Evolutionary conservation across 2,113 vertebrate species (phyloP).

Genomic region (Rhombomys opimus): DNA sequence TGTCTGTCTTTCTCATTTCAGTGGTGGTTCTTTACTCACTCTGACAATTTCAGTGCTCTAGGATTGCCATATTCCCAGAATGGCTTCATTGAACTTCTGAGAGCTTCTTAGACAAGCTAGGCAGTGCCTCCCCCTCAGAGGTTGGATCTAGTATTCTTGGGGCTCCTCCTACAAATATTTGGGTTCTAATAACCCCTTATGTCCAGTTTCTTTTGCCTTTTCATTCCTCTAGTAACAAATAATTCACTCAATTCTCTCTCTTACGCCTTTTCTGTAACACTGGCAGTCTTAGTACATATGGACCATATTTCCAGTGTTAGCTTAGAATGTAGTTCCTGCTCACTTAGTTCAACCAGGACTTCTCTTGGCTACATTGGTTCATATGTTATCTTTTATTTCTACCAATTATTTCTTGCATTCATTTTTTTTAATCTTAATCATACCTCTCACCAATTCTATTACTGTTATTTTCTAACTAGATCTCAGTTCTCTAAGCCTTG

Average conservation of each 20-base stretch:
- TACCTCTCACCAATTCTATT: neutral
- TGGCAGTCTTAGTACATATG: neutral
- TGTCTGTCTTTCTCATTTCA: neutral
- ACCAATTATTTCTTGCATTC: neutral
- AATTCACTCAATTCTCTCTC: neutral
- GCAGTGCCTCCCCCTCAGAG: too few relatives aligned
- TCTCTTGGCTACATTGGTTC: neutral
- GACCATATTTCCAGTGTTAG: neutral
- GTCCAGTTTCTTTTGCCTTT: neutral
- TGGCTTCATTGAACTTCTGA: neutral
- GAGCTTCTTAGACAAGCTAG: neutral
- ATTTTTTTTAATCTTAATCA: constrained; percentile 36
- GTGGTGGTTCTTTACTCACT: neutral
- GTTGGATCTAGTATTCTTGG: too few relatives aligned
- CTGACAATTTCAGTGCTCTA: neutral
- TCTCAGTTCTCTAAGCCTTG: neutral
- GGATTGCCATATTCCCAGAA: neutral
- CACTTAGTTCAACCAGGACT: neutral
- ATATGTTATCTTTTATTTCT: neutral
- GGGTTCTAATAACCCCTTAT: neutral
- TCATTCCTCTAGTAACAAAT: neutral
- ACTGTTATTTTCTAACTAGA: constrained; percentile 5
- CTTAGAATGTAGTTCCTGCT: neutral
- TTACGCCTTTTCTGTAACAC: neutral
- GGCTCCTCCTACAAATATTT: neutral